Conservation (phyloP, 2,888 invertebrate genomes). For the Cephus pulcher region DNA sequence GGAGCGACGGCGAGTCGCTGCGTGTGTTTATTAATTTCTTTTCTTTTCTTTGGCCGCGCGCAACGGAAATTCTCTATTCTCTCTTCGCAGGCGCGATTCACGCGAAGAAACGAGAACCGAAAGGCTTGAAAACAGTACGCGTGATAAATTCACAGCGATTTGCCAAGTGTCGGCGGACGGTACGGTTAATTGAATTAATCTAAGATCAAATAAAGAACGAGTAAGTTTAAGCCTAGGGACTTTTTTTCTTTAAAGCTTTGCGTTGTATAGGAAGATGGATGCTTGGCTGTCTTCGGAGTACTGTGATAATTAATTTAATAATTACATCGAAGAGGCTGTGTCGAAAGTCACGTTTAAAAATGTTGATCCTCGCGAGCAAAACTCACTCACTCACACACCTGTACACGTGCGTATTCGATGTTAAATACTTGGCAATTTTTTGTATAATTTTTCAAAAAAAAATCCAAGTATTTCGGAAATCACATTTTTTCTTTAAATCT, state of each 20-base stretch:
- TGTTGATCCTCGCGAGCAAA: neutral
- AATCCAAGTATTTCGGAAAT: neutral
- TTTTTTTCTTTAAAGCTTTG: neutral
- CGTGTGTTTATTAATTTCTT: neutral
- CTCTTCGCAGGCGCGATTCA: neutral
- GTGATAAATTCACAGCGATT: constrained; percentile 19
- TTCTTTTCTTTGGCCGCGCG: neutral
- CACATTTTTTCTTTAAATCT: neutral
- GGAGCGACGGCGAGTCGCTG: neutral
- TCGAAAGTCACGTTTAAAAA: neutral
- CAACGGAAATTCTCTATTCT: neutral
- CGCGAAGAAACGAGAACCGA: neutral
- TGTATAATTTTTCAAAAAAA: neutral
- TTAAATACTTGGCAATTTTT: neutral
- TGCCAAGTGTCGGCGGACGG: constrained; percentile 14
- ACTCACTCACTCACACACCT: neutral
- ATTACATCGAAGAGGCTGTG: neutral
- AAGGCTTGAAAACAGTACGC: neutral
- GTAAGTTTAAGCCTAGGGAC: neutral
- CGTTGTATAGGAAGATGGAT: neutral
- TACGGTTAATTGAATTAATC: constrained; percentile 23
- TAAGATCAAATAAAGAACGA: constrained; percentile 6
- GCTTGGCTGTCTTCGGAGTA: neutral
- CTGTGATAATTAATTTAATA: neutral
- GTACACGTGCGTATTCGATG: neutral